Evolutionary conservation across 2,888 invertebrate genomes (phyloP).

Genomic region (Plusia festucae): DNA sequence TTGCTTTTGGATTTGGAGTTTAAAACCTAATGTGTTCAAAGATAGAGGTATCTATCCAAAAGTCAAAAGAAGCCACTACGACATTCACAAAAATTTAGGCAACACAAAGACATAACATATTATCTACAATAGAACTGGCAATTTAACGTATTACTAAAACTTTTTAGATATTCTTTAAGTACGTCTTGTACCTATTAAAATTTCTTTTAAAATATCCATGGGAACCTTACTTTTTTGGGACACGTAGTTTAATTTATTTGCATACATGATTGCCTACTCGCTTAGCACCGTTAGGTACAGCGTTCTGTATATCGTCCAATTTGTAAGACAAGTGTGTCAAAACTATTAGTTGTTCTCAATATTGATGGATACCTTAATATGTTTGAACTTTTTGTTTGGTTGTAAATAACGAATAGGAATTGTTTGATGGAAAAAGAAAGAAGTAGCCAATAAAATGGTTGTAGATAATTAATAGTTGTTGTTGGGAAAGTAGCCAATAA

Average conservation of each 20-base stretch:
- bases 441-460: too few species aligned
- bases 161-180: neutral
- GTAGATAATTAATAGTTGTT: too few species aligned
- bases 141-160: too few species aligned
- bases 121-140: too few species aligned
- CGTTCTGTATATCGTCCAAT: constrained; percentile 29
- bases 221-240: constrained; percentile 27
- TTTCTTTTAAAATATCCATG: constrained; percentile 4
- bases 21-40: too few species aligned
- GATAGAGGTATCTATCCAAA: too few species aligned
- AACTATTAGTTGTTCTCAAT: constrained; percentile 16
- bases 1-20: too few species aligned
- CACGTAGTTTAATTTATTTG: constrained; percentile 39
- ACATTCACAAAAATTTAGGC: too few species aligned
- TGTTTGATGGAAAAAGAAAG: too few species aligned
- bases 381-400: neutral
- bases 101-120: too few species aligned
- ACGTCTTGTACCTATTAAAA: neutral
- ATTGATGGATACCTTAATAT: neutral
- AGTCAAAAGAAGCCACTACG: too few species aligned
- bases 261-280: constrained; percentile 40
- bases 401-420: neutral
- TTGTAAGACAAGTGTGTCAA: constrained; percentile 31
- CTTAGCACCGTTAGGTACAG: constrained; percentile 40
- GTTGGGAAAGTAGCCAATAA: too few species aligned